Percentiles rank a stretch among this genome's conserved stretches.
phyloP scores from a whole-genome alignment of 2,888 invertebrate genomes.

The Tillus elongatus region DNA sequence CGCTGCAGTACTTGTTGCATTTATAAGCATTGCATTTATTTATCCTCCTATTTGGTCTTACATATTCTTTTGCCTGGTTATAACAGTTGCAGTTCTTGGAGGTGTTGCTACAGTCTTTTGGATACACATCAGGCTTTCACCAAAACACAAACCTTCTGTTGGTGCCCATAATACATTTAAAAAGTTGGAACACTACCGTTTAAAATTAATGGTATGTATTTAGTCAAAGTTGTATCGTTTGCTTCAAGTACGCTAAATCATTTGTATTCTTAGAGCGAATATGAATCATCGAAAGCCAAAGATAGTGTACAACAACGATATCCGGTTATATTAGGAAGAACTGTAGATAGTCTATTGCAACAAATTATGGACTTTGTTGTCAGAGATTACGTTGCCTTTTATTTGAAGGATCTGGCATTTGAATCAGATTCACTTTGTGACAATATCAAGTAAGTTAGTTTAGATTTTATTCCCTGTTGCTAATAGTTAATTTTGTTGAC shows the following conservation, averaged over 20 bases:
- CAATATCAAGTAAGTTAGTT: slow-evolving; percentile 43
- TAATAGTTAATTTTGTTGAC: no score
- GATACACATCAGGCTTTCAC: slow-evolving; percentile 56
- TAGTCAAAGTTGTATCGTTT: slow-evolving; percentile 7
- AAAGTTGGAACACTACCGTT: slow-evolving; percentile 52
- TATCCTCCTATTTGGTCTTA: no score
- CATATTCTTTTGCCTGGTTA: no score
- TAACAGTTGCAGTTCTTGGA: slow-evolving; percentile 26
- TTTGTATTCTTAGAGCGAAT: slow-evolving; percentile 30
- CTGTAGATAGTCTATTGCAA: slow-evolving; percentile 75
- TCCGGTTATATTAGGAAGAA: slow-evolving; percentile 72
- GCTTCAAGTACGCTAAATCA: background rate
- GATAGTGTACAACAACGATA: slow-evolving; percentile 44
- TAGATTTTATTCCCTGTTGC: no score
- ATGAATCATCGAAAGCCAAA: slow-evolving; percentile 24
- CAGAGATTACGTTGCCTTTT: slow-evolving; percentile 68
- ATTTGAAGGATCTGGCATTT: slow-evolving; percentile 56
- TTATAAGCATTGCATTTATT: no score
- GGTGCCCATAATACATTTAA: slow-evolving; percentile 53
- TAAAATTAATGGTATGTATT: slow-evolving; percentile 50
- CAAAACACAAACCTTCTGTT: slow-evolving; percentile 54
- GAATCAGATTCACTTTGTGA: slow-evolving; percentile 43
- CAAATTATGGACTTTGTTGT: slow-evolving; percentile 71
- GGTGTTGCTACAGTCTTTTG: slow-evolving; percentile 46
- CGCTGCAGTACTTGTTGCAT: no score